Conservation (phyloP, 2,888 invertebrate species). For the Falcaria lacertinaria region DNA sequence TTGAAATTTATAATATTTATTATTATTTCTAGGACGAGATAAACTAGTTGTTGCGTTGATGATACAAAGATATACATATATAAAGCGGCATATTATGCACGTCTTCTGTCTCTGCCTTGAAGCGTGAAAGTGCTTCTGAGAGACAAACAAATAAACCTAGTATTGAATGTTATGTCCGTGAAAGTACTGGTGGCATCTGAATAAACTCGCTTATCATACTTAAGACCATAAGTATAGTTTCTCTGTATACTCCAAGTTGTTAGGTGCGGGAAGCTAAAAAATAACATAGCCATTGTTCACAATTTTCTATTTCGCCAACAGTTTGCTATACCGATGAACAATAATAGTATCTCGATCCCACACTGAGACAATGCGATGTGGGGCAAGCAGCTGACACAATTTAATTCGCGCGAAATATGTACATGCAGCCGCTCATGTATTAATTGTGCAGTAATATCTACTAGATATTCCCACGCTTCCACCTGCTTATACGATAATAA, state of each 20-base stretch:
- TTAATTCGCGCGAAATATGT: conserved; percentile 69
- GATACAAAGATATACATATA: too few relatives aligned
- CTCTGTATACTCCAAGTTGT: conserved; percentile 19
- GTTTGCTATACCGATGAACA: conserved; percentile 52
- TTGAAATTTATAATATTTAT: not conserved
- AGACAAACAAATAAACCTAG: not conserved
- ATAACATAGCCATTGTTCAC: conserved; percentile 55
- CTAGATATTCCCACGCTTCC: conserved; percentile 58
- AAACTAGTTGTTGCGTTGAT: too few relatives aligned
- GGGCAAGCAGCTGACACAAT: conserved; percentile 76
- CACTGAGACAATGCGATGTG: conserved; percentile 72
- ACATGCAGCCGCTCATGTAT: conserved; percentile 31
- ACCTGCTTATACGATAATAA: conserved; percentile 31
- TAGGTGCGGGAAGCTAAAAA: conserved; percentile 47
- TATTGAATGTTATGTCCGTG: not conserved
- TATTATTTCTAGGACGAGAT: not conserved
- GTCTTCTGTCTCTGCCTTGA: not conserved
- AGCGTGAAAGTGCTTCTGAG: not conserved
- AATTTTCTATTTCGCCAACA: conserved; percentile 71
- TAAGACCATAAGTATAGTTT: conserved; percentile 18
- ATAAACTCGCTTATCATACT: conserved; percentile 4
- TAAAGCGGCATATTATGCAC: too few relatives aligned
- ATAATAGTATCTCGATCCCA: conserved; percentile 65
- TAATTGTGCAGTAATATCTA: conserved; percentile 44
- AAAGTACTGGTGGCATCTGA: not conserved